Evolutionary conservation across 1,140 invertebrate genomes (phyloP).

Genomic region (Antheraea pernyi): DNA sequence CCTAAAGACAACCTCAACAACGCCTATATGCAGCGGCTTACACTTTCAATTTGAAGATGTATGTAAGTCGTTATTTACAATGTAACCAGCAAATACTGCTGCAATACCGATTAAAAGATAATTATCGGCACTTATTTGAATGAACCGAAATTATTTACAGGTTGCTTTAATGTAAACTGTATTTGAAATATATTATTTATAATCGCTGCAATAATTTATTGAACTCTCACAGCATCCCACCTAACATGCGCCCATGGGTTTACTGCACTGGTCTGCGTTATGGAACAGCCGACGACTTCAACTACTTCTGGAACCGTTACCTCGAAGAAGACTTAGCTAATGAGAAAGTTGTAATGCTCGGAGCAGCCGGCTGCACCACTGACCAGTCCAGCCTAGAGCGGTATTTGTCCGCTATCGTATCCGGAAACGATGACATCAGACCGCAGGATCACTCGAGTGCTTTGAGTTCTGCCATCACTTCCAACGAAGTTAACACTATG

Average conservation of each 20-base stretch:
- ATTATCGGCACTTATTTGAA: too few species aligned
- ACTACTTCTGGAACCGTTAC: constrained; percentile 78
- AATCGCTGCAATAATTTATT: background rate
- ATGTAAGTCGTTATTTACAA: too few species aligned
- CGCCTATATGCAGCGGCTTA: too few species aligned
- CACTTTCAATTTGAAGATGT: too few species aligned
- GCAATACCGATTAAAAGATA: too few species aligned
- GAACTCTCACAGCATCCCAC: constrained; percentile 58
- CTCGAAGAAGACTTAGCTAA: constrained; percentile 69
- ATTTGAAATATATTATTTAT: too few species aligned
- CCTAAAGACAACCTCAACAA: too few species aligned
- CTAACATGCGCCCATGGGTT: constrained; percentile 80
- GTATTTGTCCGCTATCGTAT: constrained; percentile 55
- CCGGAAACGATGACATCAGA: constrained; percentile 55
- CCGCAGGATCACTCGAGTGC: constrained; percentile 66
- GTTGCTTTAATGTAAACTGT: too few species aligned
- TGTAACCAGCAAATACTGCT: too few species aligned
- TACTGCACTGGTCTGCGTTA: constrained; percentile 80
- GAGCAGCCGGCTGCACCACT: constrained; percentile 80
- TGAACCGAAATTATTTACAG: too few species aligned
- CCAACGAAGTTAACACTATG: constrained; percentile 71
- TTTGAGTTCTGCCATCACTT: constrained; percentile 64
- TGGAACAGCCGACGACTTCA: constrained; percentile 71
- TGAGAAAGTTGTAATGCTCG: constrained; percentile 80
- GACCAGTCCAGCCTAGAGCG: constrained; percentile 55